Conservation (phyloP, 2,797 vertebrate genomes). For the Ptychobarbus kaznakovi region DNA sequence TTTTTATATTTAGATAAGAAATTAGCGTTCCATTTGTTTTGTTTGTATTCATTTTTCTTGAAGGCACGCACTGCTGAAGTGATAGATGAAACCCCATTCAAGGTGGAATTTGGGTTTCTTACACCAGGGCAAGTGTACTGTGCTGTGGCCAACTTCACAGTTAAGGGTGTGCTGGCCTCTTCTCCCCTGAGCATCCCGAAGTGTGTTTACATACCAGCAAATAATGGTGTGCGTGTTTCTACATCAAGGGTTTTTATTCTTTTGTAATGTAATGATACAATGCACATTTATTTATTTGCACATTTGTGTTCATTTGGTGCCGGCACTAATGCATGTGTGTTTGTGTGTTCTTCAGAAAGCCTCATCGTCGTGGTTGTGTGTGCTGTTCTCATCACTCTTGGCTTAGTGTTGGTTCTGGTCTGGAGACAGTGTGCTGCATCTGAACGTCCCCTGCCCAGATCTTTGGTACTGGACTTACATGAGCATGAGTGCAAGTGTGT, state of each 20-base stretch:
- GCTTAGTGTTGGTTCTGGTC: slow-evolving; percentile 57
- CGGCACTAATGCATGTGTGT: neutral
- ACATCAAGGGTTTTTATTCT: neutral
- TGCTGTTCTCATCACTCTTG: slow-evolving; percentile 58
- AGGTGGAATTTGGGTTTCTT: slow-evolving; percentile 65
- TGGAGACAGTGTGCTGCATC: slow-evolving; percentile 15
- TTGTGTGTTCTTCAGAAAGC: slow-evolving; percentile 55
- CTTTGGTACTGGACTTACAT: slow-evolving; percentile 57
- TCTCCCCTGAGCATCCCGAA: slow-evolving; percentile 63
- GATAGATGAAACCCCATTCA: neutral
- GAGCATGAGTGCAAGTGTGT: neutral
- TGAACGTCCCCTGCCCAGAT: slow-evolving; percentile 63
- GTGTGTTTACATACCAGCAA: slow-evolving; percentile 64
- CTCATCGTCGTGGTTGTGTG: slow-evolving; percentile 58
- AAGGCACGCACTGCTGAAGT: slow-evolving; percentile 65
- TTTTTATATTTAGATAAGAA: neutral
- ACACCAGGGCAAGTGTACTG: slow-evolving; percentile 72
- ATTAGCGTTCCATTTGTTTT: neutral
- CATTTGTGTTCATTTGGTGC: neutral
- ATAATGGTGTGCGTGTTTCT: slow-evolving; percentile 2
- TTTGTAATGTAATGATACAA: neutral
- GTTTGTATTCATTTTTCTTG: slow-evolving; percentile 16
- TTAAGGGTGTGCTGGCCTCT: slow-evolving; percentile 28
- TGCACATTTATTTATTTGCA: neutral
- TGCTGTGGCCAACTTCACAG: slow-evolving; percentile 70